A percentile compares a stretch with the other conserved stretches of the same genome.
Conservation (phyloP, 2,888 invertebrate species). For the Papilio demoleus region DNA sequence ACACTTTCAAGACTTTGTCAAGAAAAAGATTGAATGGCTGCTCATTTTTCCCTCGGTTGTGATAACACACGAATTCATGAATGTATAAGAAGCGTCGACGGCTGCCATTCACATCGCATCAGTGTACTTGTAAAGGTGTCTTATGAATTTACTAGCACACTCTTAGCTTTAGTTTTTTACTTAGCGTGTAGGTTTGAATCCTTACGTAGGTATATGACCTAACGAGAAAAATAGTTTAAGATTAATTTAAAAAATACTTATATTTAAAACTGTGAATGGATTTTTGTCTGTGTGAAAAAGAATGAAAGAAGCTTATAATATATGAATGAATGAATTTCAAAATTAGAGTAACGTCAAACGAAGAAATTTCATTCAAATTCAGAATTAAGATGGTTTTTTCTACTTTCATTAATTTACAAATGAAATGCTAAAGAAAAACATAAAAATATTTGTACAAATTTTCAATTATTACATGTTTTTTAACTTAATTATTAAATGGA, state of each 20-base stretch:
- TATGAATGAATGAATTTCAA: constrained; percentile 12
- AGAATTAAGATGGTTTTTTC: not conserved
- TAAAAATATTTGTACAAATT: not conserved
- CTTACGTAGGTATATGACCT: too few species aligned
- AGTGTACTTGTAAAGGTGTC: constrained; percentile 2
- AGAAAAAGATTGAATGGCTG: constrained; percentile 13
- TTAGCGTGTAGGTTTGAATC: too few species aligned
- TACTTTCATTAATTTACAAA: constrained; percentile 22
- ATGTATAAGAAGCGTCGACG: constrained; percentile 5
- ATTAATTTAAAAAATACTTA: not conserved
- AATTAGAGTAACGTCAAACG: constrained; percentile 4
- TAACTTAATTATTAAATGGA: too few species aligned
- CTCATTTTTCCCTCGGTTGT: constrained; percentile 4
- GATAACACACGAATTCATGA: constrained; percentile 25
- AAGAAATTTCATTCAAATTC: constrained; percentile 9
- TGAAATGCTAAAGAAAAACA: not conserved
- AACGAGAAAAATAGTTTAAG: too few species aligned
- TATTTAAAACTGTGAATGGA: not conserved
- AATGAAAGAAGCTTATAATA: not conserved
- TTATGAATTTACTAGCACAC: not conserved
- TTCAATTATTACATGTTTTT: too few species aligned
- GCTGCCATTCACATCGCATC: not conserved
- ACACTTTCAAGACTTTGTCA: not conserved
- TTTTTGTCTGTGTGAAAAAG: not conserved
- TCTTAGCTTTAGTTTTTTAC: too few species aligned